phyloP scores from a whole-genome alignment of 2,113 vertebrate species.

The Cettia cetti region DNA sequence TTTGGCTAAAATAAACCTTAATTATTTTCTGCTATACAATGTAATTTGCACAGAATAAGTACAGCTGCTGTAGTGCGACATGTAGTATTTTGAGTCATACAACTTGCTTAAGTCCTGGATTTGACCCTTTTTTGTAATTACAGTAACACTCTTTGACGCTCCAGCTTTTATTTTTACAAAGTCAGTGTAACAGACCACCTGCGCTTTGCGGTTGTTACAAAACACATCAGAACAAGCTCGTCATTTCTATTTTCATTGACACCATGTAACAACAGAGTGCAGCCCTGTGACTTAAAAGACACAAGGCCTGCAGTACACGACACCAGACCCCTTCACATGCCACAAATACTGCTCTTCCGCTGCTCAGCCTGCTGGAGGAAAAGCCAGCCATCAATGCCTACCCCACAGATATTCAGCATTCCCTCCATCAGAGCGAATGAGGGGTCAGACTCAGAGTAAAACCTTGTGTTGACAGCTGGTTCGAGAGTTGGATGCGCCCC shows the following conservation, averaged over 20 bases:
- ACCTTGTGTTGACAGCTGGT: not conserved
- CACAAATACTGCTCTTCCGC: not conserved
- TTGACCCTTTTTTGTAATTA: not conserved
- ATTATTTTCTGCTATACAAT: not conserved
- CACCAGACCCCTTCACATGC: not conserved
- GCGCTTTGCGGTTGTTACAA: not conserved
- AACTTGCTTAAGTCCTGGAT: not conserved
- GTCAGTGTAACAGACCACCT: not conserved
- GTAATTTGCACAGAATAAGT: not conserved
- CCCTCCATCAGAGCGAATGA: not conserved
- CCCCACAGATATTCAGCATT: not conserved
- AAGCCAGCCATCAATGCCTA: not conserved
- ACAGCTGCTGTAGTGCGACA: not conserved
- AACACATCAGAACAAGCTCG: not conserved
- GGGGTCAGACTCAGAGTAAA: not conserved
- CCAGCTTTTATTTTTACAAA: not conserved
- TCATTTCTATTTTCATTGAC: not conserved
- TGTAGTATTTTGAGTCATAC: not conserved
- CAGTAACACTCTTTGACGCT: not conserved
- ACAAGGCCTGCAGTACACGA: not conserved
- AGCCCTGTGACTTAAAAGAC: not conserved
- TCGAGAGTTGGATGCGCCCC: not conserved
- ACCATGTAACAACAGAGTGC: not conserved
- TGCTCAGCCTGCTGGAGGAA: not conserved
- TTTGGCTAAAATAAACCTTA: not conserved